These are phyloP conservation scores for Callimorpha dominula DNA, from an alignment of 2,888 invertebrate species.

Conservation along the genomic window DNA sequence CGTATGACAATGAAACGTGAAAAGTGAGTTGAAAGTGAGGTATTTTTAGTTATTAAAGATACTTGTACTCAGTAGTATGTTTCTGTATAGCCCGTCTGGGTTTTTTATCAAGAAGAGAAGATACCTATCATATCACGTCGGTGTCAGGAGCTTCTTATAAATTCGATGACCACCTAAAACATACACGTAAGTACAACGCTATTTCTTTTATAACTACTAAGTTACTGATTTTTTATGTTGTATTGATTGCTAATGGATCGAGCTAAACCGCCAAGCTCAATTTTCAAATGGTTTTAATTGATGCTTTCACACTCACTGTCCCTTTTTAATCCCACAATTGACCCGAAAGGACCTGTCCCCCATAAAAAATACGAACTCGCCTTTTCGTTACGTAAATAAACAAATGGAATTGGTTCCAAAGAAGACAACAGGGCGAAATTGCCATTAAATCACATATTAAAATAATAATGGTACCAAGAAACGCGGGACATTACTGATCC, in stretches of 20 bases:
- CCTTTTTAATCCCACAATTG: background rate
- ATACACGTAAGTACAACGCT: no score
- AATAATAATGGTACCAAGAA: conserved; percentile 9
- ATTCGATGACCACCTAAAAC: no score
- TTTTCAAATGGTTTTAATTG: conserved; percentile 13
- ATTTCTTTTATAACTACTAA: no score
- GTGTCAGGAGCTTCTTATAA: no score
- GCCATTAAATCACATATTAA: conserved; percentile 22
- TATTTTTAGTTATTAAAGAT: no score
- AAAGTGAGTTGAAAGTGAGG: no score
- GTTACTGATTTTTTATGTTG: background rate
- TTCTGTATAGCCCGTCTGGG: no score
- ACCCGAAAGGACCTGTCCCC: background rate
- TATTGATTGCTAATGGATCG: background rate
- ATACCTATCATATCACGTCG: no score
- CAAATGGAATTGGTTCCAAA: background rate
- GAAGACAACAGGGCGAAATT: background rate
- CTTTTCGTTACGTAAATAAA: conserved; percentile 4
- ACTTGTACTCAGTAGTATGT: no score
- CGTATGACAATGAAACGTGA: no score
- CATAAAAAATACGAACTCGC: conserved; percentile 1
- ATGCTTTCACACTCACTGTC: background rate
- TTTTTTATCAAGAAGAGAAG: no score
- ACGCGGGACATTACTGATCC: background rate
- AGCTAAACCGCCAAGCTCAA: background rate